A percentile compares a stretch with the other conserved stretches of the same genome.
Evolutionary conservation across 2,113 vertebrate genomes (phyloP).

Genomic region (Phrynocephalus versicolor): DNA sequence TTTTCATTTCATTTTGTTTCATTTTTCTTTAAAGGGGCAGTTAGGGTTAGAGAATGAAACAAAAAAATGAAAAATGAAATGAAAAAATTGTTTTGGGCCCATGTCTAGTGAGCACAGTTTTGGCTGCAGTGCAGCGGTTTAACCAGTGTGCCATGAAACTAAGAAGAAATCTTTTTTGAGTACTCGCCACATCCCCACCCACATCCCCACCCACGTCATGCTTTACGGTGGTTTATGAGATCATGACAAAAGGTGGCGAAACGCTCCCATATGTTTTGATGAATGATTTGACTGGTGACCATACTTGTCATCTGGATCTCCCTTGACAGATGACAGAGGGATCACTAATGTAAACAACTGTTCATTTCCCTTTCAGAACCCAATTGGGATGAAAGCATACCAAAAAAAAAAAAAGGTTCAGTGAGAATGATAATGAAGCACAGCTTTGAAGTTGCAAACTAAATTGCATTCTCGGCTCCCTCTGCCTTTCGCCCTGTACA

Average conservation of each 20-base stretch:
- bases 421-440: background rate
- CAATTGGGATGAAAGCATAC: background rate
- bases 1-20: too few relatives aligned
- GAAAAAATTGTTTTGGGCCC: too few relatives aligned
- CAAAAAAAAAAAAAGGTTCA: background rate
- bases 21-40: too few relatives aligned
- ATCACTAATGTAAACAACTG: background rate
- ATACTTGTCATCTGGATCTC: background rate
- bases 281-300: background rate
- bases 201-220: too few relatives aligned
- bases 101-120: too few relatives aligned
- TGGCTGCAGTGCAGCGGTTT: too few relatives aligned
- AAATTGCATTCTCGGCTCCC: background rate
- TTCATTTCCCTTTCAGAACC: background rate
- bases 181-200: too few relatives aligned
- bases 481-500: background rate
- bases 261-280: background rate
- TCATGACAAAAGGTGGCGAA: background rate
- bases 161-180: too few relatives aligned
- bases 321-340: background rate
- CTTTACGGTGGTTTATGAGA: background rate
- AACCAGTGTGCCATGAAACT: too few relatives aligned
- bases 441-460: constrained; percentile 8
- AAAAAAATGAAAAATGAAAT: too few relatives aligned
- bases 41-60: too few relatives aligned